Evolutionary conservation across 2,888 invertebrate genomes (phyloP), one percentile per base, ranked within the genome.

Genomic region (Schrankia costaestrigalis): DNA sequence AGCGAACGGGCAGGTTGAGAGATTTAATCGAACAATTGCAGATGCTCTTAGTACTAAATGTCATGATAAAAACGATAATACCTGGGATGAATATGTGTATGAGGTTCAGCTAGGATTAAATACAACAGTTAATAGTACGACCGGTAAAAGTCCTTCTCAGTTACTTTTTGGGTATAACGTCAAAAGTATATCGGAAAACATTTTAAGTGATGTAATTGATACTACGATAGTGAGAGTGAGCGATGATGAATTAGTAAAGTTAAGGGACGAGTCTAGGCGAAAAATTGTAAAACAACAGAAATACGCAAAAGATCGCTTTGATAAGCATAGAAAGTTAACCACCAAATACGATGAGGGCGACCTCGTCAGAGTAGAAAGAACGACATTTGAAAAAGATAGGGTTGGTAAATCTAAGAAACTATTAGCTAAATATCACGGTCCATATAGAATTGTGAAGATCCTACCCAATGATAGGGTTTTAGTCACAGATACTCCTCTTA

Each of bases 1-100:
- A 26, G 38, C 38, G 7, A 38, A 38, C n/a, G 38, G 33, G 13
- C 32, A 38, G 17, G 22, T 30, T 1, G 38, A 38, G 2, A 7
- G 38, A 6, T 38, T 13, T 11, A 38, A 38, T 8, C 21, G 30
- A 3, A 38, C 38, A 0, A 29, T 38, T 2, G 6, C 10, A 0
- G 30, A 29, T 3, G 38, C 33, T 2, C 11, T 38, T n/a, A 25
- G 30, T 7, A 25, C 32, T 1, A 30, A 29, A 15, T 15, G 21
- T 22, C 30, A 32, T 11, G 23, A 12, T 22, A 17, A 28, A 11
- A 26, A 13, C 10, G 32, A 32, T 19, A 31, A 29, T n/a, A 25
- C 14, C 1, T 36, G 36, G 36, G 36, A 31, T 13, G 22, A 28
- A 5, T 12, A 26, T 3, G 12, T 36, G 0, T 7, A 12, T 11